Conservation (phyloP, 2,888 invertebrate species). For the Ichneumon xanthorius region DNA sequence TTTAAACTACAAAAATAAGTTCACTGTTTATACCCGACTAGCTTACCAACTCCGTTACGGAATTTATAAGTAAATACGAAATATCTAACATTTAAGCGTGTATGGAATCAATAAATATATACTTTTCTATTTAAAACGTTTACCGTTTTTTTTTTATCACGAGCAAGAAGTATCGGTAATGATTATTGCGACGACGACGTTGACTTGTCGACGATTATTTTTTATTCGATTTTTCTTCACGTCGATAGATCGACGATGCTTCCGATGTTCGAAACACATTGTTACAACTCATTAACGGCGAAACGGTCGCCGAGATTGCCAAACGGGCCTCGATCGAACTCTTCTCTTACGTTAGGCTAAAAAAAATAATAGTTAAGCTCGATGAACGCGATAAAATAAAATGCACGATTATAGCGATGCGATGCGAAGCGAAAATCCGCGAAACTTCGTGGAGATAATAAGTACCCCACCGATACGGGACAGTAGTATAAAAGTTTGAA, state of each 20-base stretch:
- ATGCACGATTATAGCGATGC: conserved; percentile 1
- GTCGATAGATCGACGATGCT: conserved; percentile 30
- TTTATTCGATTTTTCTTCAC: conserved; percentile 44
- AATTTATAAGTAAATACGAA: conserved; percentile 54
- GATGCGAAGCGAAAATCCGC: conserved; percentile 27
- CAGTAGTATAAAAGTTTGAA: conserved; percentile 48
- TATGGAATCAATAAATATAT: conserved; percentile 79
- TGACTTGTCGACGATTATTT: conserved; percentile 15
- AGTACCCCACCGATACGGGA: conserved; percentile 29
- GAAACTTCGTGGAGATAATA: conserved; percentile 4
- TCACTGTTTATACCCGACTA: conserved; percentile 69
- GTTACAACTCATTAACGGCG: conserved; percentile 16
- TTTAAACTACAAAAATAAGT: conserved; percentile 37
- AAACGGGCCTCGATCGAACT: conserved; percentile 22
- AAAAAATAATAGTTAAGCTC: conserved; percentile 18
- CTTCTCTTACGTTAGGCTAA: neutral
- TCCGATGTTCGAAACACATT: conserved; percentile 27
- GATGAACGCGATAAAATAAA: conserved; percentile 33
- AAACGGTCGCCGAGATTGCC: conserved; percentile 10
- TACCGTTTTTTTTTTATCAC: conserved; percentile 40
- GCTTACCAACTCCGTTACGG: conserved; percentile 65
- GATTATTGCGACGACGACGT: neutral
- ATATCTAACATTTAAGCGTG: conserved; percentile 71
- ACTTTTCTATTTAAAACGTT: conserved; percentile 76
- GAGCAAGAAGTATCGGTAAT: conserved; percentile 5